phyloP scores from a whole-genome alignment of 2,797 vertebrate genomes.

The Ibycter americanus region DNA sequence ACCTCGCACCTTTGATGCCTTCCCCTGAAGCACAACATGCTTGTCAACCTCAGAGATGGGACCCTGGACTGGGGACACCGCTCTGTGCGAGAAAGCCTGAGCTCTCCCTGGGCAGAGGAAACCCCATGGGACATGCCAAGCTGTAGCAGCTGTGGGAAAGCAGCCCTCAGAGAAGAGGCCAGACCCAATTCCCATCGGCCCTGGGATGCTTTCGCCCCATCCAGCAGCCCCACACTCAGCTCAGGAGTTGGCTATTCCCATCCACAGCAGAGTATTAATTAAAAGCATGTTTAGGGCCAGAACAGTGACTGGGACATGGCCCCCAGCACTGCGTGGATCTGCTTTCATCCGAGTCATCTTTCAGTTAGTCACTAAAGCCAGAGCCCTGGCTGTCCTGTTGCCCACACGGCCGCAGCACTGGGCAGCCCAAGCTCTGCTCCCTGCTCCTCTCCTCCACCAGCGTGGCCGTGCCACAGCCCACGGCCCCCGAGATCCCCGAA shows the following conservation, averaged over 20 bases:
- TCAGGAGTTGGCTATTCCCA: constrained; percentile 4
- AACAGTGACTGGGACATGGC: not conserved
- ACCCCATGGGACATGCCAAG: rapidly evolving
- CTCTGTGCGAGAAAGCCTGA: not conserved
- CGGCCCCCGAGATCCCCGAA: rapidly evolving
- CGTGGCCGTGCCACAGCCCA: rapidly evolving
- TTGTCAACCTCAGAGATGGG: rapidly evolving
- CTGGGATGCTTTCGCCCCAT: not conserved
- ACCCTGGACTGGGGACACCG: rapidly evolving
- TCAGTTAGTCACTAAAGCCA: not conserved
- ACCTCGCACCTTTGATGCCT: rapidly evolving
- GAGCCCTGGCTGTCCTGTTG: not conserved
- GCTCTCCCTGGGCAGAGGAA: not conserved
- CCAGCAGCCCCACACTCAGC: not conserved
- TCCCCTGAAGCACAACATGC: no score
- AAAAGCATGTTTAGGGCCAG: constrained; percentile 34
- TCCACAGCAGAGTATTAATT: constrained; percentile 28
- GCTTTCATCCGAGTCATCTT: constrained; percentile 9
- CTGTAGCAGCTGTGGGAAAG: not conserved
- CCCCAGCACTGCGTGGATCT: not conserved
- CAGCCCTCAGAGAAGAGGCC: not conserved
- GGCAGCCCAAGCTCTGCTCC: not conserved
- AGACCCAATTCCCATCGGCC: not conserved
- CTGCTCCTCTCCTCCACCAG: not conserved
- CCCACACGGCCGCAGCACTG: rapidly evolving